Percentiles rank a stretch among this genome's conserved stretches.
Conservation (phyloP, 2,888 invertebrate species). For the Diaperis boleti region DNA sequence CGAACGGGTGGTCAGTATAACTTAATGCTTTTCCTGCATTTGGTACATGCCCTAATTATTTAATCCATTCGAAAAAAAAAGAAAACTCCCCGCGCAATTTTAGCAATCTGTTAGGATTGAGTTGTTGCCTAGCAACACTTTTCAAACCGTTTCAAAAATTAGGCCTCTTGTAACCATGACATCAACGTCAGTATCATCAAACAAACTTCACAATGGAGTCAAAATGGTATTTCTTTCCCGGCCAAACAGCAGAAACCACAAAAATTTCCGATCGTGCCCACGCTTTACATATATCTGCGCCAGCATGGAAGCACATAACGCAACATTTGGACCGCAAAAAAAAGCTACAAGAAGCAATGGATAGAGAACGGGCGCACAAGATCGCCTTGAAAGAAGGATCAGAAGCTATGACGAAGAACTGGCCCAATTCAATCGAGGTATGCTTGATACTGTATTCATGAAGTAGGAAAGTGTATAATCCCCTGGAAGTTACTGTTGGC, state of each 20-base stretch:
- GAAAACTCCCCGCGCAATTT: no score
- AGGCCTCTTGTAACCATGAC: slow-evolving; percentile 13
- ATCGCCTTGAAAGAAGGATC: slow-evolving; percentile 64
- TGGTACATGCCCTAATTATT: no score
- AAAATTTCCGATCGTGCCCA: slow-evolving; percentile 59
- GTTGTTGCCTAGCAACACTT: background rate
- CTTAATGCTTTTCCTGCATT: no score
- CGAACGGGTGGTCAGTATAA: no score
- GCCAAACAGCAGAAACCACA: slow-evolving; percentile 58
- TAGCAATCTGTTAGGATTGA: no score
- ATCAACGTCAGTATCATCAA: background rate
- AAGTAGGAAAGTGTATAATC: no score
- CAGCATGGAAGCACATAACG: slow-evolving; percentile 59
- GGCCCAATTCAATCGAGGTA: slow-evolving; percentile 66
- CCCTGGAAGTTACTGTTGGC: no score
- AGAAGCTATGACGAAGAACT: slow-evolving; percentile 64
- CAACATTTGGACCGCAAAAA: slow-evolving; percentile 60
- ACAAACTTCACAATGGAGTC: slow-evolving; percentile 58
- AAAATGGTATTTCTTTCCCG: slow-evolving; percentile 59
- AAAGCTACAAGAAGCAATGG: slow-evolving; percentile 55
- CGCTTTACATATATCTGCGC: slow-evolving; percentile 58
- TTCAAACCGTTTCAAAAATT: no score
- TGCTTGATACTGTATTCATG: no score
- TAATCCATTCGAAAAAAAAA: no score
- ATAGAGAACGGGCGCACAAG: slow-evolving; percentile 62